Evolutionary conservation across 2,888 invertebrate species (phyloP), one percentile per base, ranked within the genome.

Genomic region (Trachelus troglodyta): DNA sequence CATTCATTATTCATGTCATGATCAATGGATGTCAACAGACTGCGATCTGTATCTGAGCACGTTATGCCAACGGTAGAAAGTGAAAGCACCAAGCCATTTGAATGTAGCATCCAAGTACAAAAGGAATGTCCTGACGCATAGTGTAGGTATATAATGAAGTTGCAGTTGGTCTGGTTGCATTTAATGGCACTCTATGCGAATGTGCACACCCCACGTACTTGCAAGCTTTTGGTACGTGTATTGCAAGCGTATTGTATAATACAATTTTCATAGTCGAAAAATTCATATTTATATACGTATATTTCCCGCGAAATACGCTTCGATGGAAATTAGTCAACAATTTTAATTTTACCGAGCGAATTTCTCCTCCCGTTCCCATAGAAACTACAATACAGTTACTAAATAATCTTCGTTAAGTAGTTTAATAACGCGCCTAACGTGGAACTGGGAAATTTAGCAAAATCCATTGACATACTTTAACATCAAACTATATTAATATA

Each of bases 1-100:
- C 86, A 88, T 89, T 88, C 87, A 87, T 88, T 89, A 89, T 89
- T 89, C 89, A 89, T 86, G 87, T 83, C 86, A 82, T 88, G 88
- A 88, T 89, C 89, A 88, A 85, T 87, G 86, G 87, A 86, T 88
- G 87, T 88, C 88, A 88, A 87, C 88, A 87, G 82, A 80, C 85
- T 84, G 83, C 86, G 86, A 88, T 88, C 86, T 86, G 86, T 86
- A 87, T 87, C 87, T 83, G 85, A 84, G 83, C 83, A 81, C 83
- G 81, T 82, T 79, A 79, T 35, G 34, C 35, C 81, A 79, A 74
- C 80, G 79, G 75, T 80, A 73, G 84, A 85, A 85, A 85, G 85
- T 81, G 85, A 85, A 83, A 85, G 12, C 69, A 56, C 71, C 31
- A 9, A 31, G 31, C 15, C 71, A 80, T 69, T 69, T 68, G 79